These are phyloP conservation scores for Rhizoglyphus robini DNA, from an alignment of 1,140 invertebrate species.

Conservation along the genomic window DNA sequence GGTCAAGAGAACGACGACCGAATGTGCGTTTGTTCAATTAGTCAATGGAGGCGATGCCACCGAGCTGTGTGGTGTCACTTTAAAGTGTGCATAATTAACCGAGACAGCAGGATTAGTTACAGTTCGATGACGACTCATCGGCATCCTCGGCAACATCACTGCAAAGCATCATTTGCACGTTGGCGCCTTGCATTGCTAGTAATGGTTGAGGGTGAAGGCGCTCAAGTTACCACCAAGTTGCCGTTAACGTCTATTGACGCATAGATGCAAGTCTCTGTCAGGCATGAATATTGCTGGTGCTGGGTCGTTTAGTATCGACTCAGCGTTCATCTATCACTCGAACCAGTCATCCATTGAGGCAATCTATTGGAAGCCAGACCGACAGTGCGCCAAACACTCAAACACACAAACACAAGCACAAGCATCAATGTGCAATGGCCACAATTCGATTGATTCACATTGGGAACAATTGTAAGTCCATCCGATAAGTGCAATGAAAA, in stretches of 20 bases:
- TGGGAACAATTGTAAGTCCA: background rate
- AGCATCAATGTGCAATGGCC: constrained; percentile 2
- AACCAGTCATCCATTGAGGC: constrained; percentile 3
- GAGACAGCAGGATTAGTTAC: background rate
- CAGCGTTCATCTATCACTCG: background rate
- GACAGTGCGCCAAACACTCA: background rate
- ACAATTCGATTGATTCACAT: constrained; percentile 6
- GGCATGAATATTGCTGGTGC: background rate
- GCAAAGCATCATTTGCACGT: too few relatives aligned
- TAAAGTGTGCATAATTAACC: constrained; percentile 1
- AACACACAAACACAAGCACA: background rate
- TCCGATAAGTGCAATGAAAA: background rate
- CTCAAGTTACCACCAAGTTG: background rate
- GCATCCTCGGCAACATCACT: too few relatives aligned
- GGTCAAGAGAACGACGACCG: too few relatives aligned
- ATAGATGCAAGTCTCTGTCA: background rate
- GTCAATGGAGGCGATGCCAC: too few relatives aligned
- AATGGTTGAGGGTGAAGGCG: background rate
- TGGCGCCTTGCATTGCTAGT: too few relatives aligned
- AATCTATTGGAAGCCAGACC: background rate
- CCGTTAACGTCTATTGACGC: background rate
- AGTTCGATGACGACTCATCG: background rate
- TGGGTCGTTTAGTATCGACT: background rate
- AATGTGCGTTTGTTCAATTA: background rate
- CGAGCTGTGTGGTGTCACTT: background rate